A percentile compares a stretch with the other conserved stretches of the same genome.
These are phyloP conservation scores for Caenorhabditis panamensis DNA, from an alignment of 2,888 invertebrate genomes.

Conservation along the genomic window DNA sequence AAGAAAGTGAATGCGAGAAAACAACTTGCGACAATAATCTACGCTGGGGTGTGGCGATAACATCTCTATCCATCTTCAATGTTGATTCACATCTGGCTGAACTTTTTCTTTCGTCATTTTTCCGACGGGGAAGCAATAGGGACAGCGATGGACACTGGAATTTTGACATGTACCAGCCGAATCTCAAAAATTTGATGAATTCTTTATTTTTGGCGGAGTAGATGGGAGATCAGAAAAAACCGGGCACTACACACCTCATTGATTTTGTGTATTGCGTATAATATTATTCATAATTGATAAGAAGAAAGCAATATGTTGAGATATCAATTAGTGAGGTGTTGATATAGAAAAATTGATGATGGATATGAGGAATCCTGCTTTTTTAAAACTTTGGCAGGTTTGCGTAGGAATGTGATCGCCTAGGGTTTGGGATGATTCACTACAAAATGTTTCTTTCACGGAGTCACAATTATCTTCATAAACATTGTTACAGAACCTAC, in stretches of 20 bases:
- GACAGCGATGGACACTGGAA: not conserved
- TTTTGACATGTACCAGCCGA: not conserved
- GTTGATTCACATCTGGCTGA: slow-evolving; percentile 19
- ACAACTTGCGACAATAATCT: slow-evolving; percentile 39
- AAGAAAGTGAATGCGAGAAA: slow-evolving; percentile 22
- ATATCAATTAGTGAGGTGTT: slow-evolving; percentile 32
- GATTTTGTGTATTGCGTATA: not conserved
- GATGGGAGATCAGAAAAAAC: not conserved
- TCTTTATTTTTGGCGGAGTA: not conserved
- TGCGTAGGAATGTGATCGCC: no score
- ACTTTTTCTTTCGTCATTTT: slow-evolving; percentile 17
- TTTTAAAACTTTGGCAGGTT: no score
- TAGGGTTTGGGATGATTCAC: no score
- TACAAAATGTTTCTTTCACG: no score
- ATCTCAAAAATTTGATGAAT: slow-evolving; percentile 1
- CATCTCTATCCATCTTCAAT: slow-evolving; percentile 14
- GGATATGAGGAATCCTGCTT: slow-evolving; percentile 21
- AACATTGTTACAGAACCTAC: slow-evolving; percentile 64
- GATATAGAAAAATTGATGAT: slow-evolving; percentile 5
- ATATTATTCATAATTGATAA: slow-evolving; percentile 25
- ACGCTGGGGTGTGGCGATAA: slow-evolving; percentile 27
- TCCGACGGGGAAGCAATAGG: not conserved
- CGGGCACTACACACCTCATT: slow-evolving; percentile 1
- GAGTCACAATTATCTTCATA: no score
- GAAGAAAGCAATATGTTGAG: not conserved